A percentile compares a stretch with the other conserved stretches of the same genome.
Evolutionary conservation across 2,113 vertebrate species (phyloP).

Genomic region (Chaetodon auriga): DNA sequence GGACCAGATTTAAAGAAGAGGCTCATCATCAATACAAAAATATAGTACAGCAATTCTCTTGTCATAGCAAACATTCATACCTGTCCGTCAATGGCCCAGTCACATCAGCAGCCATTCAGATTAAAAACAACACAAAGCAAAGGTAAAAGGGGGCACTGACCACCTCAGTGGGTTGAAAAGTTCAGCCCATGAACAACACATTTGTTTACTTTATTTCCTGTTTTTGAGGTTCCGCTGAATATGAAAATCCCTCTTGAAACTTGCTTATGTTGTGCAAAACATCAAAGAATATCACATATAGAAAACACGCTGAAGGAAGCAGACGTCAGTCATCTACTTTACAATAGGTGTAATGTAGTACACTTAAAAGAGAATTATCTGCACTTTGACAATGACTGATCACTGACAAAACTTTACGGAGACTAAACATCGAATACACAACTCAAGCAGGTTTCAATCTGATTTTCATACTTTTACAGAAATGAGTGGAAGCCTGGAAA

Average conservation of each 20-base stretch:
- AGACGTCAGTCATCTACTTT: neutral
- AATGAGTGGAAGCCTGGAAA: constrained; percentile 4
- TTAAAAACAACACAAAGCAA: constrained; percentile 32
- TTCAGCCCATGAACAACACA: neutral
- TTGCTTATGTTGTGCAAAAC: neutral
- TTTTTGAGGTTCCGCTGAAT: too few species aligned
- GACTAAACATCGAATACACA: neutral
- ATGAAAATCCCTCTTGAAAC: neutral
- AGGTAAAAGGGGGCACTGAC: neutral
- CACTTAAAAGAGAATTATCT: neutral
- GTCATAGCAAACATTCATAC: constrained; percentile 81
- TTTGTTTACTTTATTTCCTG: neutral
- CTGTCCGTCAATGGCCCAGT: constrained; percentile 69
- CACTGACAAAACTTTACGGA: neutral
- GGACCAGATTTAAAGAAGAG: constrained; percentile 37
- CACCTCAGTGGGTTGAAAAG: neutral
- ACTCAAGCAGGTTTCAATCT: neutral
- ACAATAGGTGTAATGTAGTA: neutral
- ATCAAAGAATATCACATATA: neutral
- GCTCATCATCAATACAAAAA: constrained; percentile 73
- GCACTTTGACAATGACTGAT: neutral
- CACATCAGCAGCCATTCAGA: constrained; percentile 62
- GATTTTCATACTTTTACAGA: neutral
- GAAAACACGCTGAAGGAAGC: neutral
- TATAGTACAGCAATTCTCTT: constrained; percentile 77